These are phyloP conservation scores for Polylopha cassiicola DNA, from an alignment of 2,888 invertebrate genomes.

Conservation along the genomic window DNA sequence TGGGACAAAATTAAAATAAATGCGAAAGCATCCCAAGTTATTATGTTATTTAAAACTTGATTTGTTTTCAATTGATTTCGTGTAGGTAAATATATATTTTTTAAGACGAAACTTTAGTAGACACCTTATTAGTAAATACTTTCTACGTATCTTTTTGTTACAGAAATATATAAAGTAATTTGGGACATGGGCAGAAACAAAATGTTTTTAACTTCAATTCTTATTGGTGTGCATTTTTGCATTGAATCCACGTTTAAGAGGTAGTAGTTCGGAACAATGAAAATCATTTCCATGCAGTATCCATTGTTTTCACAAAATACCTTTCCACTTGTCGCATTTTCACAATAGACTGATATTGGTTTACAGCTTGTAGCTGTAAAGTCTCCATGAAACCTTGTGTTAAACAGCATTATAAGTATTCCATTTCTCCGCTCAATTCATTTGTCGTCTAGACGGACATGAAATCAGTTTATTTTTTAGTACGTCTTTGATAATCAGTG, in stretches of 20 bases:
- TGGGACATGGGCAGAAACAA: no score
- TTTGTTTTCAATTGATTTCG: no score
- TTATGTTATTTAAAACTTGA: no score
- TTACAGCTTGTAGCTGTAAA: slow-evolving; percentile 52
- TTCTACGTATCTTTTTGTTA: no score
- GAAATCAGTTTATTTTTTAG: not conserved
- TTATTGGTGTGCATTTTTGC: slow-evolving; percentile 19
- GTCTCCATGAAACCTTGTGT: slow-evolving; percentile 30
- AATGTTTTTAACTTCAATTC: no score
- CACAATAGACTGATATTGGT: slow-evolving; percentile 57
- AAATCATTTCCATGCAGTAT: slow-evolving; percentile 51
- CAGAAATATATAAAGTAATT: no score
- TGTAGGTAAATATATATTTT: no score
- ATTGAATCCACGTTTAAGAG: slow-evolving; percentile 22
- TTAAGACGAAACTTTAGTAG: no score
- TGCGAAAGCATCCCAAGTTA: no score
- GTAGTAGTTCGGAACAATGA: slow-evolving; percentile 42
- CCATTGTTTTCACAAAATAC: slow-evolving; percentile 59
- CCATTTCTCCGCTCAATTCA: not conserved
- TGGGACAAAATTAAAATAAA: no score
- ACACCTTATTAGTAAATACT: no score
- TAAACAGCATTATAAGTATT: slow-evolving; percentile 25
- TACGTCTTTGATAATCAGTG: not conserved
- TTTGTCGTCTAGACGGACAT: not conserved
- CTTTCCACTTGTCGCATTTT: slow-evolving; percentile 54